These are phyloP conservation scores for Leptinotarsa defecta DNA, from an alignment of 1,140 invertebrate genomes.

Conservation along the genomic window DNA sequence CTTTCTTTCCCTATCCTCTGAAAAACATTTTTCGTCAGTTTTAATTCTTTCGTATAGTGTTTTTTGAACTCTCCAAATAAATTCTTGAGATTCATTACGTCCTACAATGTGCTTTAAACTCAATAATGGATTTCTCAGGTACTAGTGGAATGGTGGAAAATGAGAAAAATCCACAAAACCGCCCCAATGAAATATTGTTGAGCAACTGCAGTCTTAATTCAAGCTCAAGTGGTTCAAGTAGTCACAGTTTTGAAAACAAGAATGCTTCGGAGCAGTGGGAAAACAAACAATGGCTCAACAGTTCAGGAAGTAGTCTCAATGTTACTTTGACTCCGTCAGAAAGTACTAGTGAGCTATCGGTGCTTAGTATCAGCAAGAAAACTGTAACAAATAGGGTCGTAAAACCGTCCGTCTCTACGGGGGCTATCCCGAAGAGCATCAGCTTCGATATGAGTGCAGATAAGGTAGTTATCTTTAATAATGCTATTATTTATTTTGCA, in stretches of 20 bases:
- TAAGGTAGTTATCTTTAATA: slow-evolving; percentile 65
- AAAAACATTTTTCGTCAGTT: no score
- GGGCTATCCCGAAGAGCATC: slow-evolving; percentile 89
- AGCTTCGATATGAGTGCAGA: slow-evolving; percentile 90
- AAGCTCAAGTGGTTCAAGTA: slow-evolving; percentile 53
- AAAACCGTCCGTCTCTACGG: slow-evolving; percentile 70
- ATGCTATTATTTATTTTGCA: slow-evolving; percentile 44
- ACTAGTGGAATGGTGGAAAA: slow-evolving; percentile 25
- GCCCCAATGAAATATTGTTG: slow-evolving; percentile 49
- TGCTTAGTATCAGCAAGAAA: slow-evolving; percentile 46
- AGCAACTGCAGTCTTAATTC: slow-evolving; percentile 55
- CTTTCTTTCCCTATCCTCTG: no score
- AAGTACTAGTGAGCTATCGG: slow-evolving; percentile 49
- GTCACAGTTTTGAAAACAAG: slow-evolving; percentile 52
- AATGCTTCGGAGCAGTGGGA: slow-evolving; percentile 49
- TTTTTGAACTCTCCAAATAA: no score
- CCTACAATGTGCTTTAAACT: neutral
- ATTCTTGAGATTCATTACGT: no score
- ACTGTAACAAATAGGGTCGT: slow-evolving; percentile 32
- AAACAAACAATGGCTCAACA: slow-evolving; percentile 51
- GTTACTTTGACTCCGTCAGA: slow-evolving; percentile 51
- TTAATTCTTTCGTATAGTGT: no score
- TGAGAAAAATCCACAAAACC: slow-evolving; percentile 39
- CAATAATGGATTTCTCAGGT: slow-evolving; percentile 9
- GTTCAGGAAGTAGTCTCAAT: slow-evolving; percentile 50